A percentile compares a stretch with the other conserved stretches of the same genome.
Conservation (phyloP, 2,113 vertebrate genomes). For the Sminthopsis crassicaudata region DNA sequence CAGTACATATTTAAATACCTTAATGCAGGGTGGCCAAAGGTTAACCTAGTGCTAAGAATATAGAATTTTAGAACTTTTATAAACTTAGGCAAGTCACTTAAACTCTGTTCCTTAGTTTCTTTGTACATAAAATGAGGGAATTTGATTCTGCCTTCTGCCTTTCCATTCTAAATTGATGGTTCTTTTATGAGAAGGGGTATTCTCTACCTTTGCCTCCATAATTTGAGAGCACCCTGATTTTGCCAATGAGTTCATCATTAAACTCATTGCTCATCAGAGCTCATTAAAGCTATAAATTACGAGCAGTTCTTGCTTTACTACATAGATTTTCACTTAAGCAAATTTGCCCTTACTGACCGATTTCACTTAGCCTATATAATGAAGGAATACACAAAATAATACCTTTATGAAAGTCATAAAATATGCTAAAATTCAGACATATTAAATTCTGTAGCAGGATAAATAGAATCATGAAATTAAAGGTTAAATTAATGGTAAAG, state of each 20-base stretch:
- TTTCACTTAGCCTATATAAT: not conserved
- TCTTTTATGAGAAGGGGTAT: not conserved
- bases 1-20: not conserved
- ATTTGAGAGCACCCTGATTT: not conserved
- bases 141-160: not conserved
- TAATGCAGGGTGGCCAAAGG: not conserved
- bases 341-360: not conserved
- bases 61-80: not conserved
- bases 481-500: not conserved
- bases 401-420: not conserved
- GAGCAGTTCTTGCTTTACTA: not conserved
- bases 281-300: not conserved
- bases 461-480: not conserved
- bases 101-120: not conserved
- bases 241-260: not conserved
- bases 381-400: not conserved
- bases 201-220: not conserved
- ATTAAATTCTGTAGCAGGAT: not conserved
- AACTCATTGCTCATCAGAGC: not conserved
- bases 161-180: not conserved
- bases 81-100: not conserved
- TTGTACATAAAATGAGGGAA: not conserved
- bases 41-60: not conserved
- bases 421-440: not conserved
- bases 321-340: not conserved